These are phyloP conservation scores for Synanceia verrucosa DNA, from an alignment of 2,797 vertebrate species.

Conservation along the genomic window DNA sequence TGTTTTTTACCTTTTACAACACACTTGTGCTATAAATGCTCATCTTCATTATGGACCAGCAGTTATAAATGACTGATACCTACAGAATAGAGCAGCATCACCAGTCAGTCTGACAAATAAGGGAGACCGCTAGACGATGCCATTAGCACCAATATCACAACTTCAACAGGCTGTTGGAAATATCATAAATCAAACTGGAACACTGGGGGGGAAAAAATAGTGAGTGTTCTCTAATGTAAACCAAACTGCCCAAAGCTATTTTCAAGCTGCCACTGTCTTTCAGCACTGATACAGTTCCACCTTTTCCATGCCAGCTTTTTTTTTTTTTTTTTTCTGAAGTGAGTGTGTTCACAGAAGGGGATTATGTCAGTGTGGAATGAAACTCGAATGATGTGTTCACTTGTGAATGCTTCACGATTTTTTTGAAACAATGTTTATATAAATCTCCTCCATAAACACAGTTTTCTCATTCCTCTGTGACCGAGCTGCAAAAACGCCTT, in stretches of 20 bases:
- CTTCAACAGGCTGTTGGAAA: constrained; percentile 31
- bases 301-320: constrained; percentile 45
- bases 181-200: constrained; percentile 31
- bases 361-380: constrained; percentile 41
- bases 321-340: background rate
- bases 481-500: constrained; percentile 38
- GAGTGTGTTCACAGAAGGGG: constrained; percentile 19
- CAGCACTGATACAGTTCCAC: constrained; percentile 46
- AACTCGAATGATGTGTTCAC: constrained; percentile 28
- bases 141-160: constrained; percentile 8
- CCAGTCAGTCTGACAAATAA: background rate
- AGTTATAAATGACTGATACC: background rate
- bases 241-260: constrained; percentile 48
- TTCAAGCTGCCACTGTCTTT: constrained; percentile 60
- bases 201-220: background rate
- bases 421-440: constrained; percentile 19
- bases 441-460: constrained; percentile 48
- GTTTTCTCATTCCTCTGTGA: constrained; percentile 50
- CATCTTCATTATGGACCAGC: background rate
- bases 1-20: constrained; percentile 9
- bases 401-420: constrained; percentile 28
- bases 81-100: background rate
- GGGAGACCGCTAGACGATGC: background rate
- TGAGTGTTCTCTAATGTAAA: constrained; percentile 35
- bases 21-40: constrained; percentile 9